Base-by-base conservation (phyloP, 2,797 vertebrate species). In the Taeniopygia guttata region DNA sequence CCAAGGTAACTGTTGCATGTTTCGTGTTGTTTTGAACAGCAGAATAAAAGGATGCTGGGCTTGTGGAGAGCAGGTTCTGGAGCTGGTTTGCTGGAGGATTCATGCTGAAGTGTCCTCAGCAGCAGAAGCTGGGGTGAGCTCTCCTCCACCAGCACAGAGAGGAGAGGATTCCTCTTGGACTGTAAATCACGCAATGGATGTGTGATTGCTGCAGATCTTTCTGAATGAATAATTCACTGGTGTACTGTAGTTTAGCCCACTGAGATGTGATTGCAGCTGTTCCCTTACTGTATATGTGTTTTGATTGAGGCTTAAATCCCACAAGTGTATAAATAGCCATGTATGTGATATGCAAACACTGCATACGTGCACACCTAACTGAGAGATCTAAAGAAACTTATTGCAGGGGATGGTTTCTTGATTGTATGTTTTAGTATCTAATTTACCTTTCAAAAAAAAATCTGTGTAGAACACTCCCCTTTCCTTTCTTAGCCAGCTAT, bases 251-350 rank as follows among this genome's bases (percentile, higher is more conserved):
- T 96, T 96, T 94, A 96, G 89, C 91, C 87, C 67, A 89, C 94
- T 94, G 93, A 94, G 91, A 90, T 95, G 80, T 96, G 96, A 91
- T 94, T 96, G 93, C 94, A 96, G 87, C 94, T 96, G 89, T 96
- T 94, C 60, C 70, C 70, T 54, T 94, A 87, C 94, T 93, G 83
- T 96, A 95, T 90, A 32, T 94, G 42, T 95, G 93, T 96, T 94
- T 94, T 93, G 93, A 96, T 95, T 93, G 87, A 90, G 69, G 87
- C 85, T 88, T 88, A 87, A 91, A 88, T 60, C 75, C n/a, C 23
- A 26, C 70, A 34, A 89, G 83, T 93, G 85, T 90, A 93, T 96
- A 94, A 97, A 94, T 94, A 94, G 85, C 70, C 38, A 23, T 9
- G 74, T 88, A 45, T 90, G 87, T 90, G 85, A 87, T 93, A 36